phyloP scores from a whole-genome alignment of 1,140 invertebrate genomes.

The Drosophila bocki region DNA sequence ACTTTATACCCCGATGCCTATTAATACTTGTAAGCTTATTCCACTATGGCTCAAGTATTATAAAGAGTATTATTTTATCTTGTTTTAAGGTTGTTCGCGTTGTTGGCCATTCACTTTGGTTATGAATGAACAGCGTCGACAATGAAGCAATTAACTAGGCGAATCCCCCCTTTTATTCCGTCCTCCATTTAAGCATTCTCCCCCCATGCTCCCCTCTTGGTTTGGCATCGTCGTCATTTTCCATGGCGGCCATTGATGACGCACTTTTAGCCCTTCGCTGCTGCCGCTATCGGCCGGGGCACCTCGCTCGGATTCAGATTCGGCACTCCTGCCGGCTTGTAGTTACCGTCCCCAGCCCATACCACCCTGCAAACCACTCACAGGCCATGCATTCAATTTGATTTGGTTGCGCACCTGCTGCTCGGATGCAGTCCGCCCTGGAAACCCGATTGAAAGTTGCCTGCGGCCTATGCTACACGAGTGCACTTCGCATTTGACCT shows the following conservation, averaged over 20 bases:
- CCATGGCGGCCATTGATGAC: slow-evolving; percentile 83
- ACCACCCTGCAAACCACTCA: slow-evolving; percentile 5
- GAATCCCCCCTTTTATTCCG: slow-evolving; percentile 28
- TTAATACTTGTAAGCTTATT: too few species aligned
- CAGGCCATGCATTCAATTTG: slow-evolving; percentile 54
- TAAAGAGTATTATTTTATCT: slow-evolving; percentile 12
- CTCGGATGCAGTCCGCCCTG: slow-evolving; percentile 36
- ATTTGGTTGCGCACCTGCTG: slow-evolving; percentile 64
- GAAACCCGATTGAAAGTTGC: slow-evolving; percentile 73
- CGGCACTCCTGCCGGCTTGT: slow-evolving; percentile 25
- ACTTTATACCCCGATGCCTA: too few species aligned
- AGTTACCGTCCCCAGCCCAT: slow-evolving; percentile 14
- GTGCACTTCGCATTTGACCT: slow-evolving; percentile 77
- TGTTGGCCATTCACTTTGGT: slow-evolving; percentile 49
- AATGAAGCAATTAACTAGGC: slow-evolving; percentile 66
- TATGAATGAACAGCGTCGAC: slow-evolving; percentile 68
- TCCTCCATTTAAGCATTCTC: slow-evolving; percentile 4
- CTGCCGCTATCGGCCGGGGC: slow-evolving; percentile 56
- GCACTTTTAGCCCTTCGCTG: slow-evolving; percentile 83
- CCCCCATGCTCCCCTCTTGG: slow-evolving; percentile 18
- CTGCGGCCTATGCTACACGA: slow-evolving; percentile 55
- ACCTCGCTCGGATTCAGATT: slow-evolving; percentile 41
- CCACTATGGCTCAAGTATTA: too few species aligned
- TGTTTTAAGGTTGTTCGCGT: slow-evolving; percentile 6
- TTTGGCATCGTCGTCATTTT: slow-evolving; percentile 45